phyloP scores from a whole-genome alignment of 2,113 vertebrate genomes.

The Cololabis saira region DNA sequence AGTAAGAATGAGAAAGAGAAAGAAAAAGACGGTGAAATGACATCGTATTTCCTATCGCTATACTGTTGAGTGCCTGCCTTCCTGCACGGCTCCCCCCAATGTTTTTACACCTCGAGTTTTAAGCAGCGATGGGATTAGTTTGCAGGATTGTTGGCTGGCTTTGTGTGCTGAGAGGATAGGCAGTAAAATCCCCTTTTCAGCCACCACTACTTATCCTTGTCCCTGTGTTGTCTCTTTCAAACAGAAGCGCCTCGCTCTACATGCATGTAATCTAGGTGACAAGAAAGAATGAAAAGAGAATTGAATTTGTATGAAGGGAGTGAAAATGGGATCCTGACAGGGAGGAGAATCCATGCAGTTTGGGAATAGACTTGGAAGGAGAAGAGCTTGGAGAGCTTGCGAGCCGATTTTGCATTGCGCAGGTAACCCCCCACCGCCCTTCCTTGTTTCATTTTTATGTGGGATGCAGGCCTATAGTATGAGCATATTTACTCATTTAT shows the following conservation, averaged over 20 bases:
- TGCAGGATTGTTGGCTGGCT: conserved; percentile 79
- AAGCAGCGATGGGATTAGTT: conserved; percentile 81
- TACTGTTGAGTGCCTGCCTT: conserved; percentile 32
- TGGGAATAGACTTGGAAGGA: conserved; percentile 27
- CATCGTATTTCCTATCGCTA: conserved; percentile 23
- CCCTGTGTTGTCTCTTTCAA: conserved; percentile 78
- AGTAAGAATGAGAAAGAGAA: conserved; percentile 8
- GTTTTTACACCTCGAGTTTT: conserved; percentile 74
- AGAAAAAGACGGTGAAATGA: conserved; percentile 37
- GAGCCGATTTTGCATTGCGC: conserved; percentile 14
- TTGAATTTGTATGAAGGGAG: conserved; percentile 65
- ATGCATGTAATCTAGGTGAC: conserved; percentile 81
- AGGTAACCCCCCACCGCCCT: conserved; percentile 23
- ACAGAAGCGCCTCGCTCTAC: conserved; percentile 73
- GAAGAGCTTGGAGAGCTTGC: conserved; percentile 15
- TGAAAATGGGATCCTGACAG: conserved; percentile 62
- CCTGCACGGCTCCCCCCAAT: conserved; percentile 50
- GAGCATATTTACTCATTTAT: conserved; percentile 49
- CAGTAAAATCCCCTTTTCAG: conserved; percentile 82
- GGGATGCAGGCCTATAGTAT: conserved; percentile 44
- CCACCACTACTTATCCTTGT: conserved; percentile 78
- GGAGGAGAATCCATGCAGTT: conserved; percentile 40
- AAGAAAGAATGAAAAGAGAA: conserved; percentile 76
- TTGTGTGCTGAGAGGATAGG: conserved; percentile 80
- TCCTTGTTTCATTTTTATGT: conserved; percentile 49